Evolutionary conservation across 2,797 vertebrate species (phyloP), one percentile per base, ranked within the genome.

Genomic region (Anomalospiza imberbis): DNA sequence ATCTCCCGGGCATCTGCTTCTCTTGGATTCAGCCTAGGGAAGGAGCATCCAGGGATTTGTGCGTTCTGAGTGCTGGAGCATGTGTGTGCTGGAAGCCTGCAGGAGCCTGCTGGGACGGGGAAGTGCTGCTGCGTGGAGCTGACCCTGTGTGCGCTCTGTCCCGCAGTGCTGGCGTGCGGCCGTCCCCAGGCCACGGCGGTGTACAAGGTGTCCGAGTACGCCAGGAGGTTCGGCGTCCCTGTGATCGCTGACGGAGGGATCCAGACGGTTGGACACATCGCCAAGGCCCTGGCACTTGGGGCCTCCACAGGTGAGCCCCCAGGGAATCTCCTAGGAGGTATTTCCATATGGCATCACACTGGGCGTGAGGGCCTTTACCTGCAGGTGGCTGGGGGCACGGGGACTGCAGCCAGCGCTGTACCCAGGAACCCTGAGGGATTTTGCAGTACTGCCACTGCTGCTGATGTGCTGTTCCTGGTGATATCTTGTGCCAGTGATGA

Each of bases 191-290:
- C 99, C 93, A 99, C 99, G 0, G 99, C 99, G 0, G 99, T 99
- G n/a, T 99, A 99, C 93, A 99, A 99, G 92, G 99, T 99, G 19
- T 99, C 99, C 0, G 99, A 99, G 85, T 99, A 99, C 1, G 99
- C 99, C 7, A 90, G 99, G 44, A 98, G 99, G 6, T 99, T 99
- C 5, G 99, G 99, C 0, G 98, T 99, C 34, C 99, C 99, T 0
- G 99, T 99, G 54, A 99, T 99, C 0, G 99, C 99, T 4, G 99
- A 99, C 0, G 99, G 99, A 1, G 99, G 99, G 18, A 99, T 99
- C 96, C 99, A 99, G 92, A 99, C 98, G 0, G 99, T 99, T 0
- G 99, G 99, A 13, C 99, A 99, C 93, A 98, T 99, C 1, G 98
- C 99, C 42, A 99, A 99, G 97, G 99, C 99, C 13, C 97, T 99